Conservation (phyloP, 2,888 invertebrate genomes). For the Elysia crispata region DNA sequence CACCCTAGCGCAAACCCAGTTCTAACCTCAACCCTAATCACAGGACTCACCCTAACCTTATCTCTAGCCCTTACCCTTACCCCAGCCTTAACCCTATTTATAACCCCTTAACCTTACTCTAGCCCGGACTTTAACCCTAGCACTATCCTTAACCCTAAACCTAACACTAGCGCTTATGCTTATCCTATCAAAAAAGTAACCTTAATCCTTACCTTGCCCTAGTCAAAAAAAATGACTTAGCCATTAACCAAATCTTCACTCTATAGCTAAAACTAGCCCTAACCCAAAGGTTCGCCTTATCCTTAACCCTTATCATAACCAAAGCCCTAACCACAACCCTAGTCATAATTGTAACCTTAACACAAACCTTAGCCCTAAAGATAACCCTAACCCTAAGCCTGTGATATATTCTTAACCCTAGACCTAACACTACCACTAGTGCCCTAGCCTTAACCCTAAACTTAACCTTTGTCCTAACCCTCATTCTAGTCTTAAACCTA, state of each 20-base stretch:
- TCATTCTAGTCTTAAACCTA: background rate
- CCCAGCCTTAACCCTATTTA: no score
- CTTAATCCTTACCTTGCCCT: background rate
- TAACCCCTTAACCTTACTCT: background rate
- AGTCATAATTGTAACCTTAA: no score
- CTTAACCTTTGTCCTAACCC: background rate
- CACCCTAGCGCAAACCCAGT: no score
- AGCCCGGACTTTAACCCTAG: background rate
- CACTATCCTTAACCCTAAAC: background rate
- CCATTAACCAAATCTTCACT: background rate
- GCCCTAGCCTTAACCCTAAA: no score
- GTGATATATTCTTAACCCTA: background rate
- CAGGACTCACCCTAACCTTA: no score
- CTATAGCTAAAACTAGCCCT: background rate
- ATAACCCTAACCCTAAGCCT: slow-evolving; percentile 2
- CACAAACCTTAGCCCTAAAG: slow-evolving; percentile 2
- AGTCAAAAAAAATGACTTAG: no score
- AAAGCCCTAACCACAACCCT: no score
- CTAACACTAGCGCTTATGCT: no score
- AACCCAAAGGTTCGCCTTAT: background rate
- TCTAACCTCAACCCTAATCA: no score
- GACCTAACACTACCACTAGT: no score
- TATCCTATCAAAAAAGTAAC: background rate
- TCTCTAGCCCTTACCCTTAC: no score
- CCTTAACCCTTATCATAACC: no score